Evolutionary conservation across 2,797 vertebrate species (phyloP).

Genomic region (Hoplostethus mediterraneus): DNA sequence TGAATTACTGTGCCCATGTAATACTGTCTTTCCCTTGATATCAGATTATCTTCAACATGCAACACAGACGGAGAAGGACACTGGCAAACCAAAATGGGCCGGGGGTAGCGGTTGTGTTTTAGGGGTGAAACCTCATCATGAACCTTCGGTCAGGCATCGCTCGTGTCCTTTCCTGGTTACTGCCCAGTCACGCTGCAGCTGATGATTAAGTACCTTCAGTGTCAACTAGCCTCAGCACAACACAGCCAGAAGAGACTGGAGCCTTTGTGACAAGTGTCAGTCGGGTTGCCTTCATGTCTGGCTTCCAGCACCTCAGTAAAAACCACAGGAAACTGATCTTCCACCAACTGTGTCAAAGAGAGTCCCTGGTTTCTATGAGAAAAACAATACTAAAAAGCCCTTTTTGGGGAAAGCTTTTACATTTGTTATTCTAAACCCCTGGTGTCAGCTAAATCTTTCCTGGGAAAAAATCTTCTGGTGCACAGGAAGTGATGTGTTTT

Average conservation of each 20-base stretch:
- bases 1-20: too few relatives aligned
- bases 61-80: not conserved
- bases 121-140: conserved; percentile 44
- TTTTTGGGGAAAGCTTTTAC: too few relatives aligned
- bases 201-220: conserved; percentile 34
- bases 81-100: conserved; percentile 6
- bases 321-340: conserved; percentile 3
- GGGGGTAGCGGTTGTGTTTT: conserved; percentile 28
- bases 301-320: conserved; percentile 19
- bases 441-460: too few relatives aligned
- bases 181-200: conserved; percentile 1
- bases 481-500: too few relatives aligned
- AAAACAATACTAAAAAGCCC: too few relatives aligned
- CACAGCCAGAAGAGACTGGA: conserved; percentile 33
- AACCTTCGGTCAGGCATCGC: conserved; percentile 21
- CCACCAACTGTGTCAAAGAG: conserved; percentile 4
- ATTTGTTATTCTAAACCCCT: too few relatives aligned
- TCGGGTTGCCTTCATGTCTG: conserved; percentile 21
- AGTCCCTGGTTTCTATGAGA: not conserved
- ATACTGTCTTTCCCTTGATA: too few relatives aligned
- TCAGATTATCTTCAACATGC: too few relatives aligned
- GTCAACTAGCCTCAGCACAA: conserved; percentile 35
- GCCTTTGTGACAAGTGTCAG: conserved; percentile 53
- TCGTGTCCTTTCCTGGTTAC: conserved; percentile 12
- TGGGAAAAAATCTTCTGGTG: too few relatives aligned